Conservation (phyloP, 2,888 invertebrate species). For the Blomia tropicalis region DNA sequence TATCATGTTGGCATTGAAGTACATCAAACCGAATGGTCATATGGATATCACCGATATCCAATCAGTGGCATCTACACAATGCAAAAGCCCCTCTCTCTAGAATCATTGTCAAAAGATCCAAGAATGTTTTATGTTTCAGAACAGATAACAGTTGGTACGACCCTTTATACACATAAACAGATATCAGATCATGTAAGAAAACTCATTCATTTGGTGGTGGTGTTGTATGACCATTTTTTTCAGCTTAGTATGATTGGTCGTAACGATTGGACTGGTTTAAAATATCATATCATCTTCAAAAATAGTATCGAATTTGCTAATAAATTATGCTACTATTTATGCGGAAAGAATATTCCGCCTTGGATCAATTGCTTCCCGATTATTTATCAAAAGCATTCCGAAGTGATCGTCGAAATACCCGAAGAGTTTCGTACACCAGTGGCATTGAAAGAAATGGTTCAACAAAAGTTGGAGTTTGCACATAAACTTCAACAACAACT, state of each 20-base stretch:
- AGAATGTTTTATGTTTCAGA: neutral
- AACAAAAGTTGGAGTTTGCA: neutral
- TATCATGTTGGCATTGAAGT: conserved; percentile 5
- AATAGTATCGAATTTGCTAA: neutral
- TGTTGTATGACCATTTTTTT: too few species aligned
- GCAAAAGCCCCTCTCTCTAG: neutral
- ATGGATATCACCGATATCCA: neutral
- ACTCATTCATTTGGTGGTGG: too few species aligned
- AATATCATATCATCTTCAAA: neutral
- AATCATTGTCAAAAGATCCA: neutral
- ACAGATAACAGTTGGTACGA: neutral
- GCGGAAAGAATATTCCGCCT: neutral
- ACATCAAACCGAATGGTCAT: neutral
- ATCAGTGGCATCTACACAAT: neutral
- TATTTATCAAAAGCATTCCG: neutral
- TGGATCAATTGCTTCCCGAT: neutral
- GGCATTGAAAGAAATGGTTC: neutral
- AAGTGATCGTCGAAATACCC: neutral
- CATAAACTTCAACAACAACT: neutral
- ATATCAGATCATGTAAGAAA: neutral
- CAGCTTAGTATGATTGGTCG: neutral
- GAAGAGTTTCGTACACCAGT: neutral
- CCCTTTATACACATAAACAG: neutral
- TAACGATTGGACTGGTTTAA: neutral
- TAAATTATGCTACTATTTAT: neutral